phyloP scores from a whole-genome alignment of 2,797 vertebrate species.

The Mus minutoides region DNA sequence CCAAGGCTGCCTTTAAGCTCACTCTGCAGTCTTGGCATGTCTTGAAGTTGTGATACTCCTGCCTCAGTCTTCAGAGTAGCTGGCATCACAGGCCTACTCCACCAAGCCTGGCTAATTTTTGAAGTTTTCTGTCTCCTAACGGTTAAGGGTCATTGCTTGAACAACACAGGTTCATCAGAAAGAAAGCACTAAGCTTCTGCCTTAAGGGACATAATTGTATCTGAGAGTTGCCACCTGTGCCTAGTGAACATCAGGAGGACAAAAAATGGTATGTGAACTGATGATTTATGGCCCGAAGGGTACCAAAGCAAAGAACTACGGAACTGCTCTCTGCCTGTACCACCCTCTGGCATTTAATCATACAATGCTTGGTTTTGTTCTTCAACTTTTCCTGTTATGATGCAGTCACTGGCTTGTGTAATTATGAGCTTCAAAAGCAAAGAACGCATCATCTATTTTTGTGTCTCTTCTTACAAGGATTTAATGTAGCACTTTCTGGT shows the following conservation, averaged over 20 bases:
- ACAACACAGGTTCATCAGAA: not conserved
- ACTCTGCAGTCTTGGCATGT: not conserved
- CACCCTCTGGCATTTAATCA: constrained; percentile 34
- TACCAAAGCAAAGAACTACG: not conserved
- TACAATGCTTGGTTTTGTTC: constrained; percentile 44
- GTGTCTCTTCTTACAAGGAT: not conserved
- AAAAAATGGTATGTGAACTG: not conserved
- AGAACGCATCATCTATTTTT: constrained; percentile 16
- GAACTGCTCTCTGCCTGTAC: constrained; percentile 8
- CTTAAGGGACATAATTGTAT: not conserved
- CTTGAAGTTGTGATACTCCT: not conserved
- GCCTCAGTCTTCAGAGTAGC: not conserved
- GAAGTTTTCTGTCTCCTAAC: not conserved
- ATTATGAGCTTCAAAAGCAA: constrained; percentile 48
- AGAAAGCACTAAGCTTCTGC: not conserved
- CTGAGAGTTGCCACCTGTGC: not conserved
- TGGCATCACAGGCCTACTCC: not conserved
- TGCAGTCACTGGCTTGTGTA: not conserved
- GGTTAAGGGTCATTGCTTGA: not conserved
- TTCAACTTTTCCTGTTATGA: constrained; percentile 59
- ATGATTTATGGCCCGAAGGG: not conserved
- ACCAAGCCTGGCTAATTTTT: not conserved
- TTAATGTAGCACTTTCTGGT: not conserved
- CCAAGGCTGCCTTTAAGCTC: not conserved
- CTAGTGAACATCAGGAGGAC: not conserved